Evolutionary conservation across 2,888 invertebrate genomes (phyloP).

Genomic region (Coenonympha arcania): DNA sequence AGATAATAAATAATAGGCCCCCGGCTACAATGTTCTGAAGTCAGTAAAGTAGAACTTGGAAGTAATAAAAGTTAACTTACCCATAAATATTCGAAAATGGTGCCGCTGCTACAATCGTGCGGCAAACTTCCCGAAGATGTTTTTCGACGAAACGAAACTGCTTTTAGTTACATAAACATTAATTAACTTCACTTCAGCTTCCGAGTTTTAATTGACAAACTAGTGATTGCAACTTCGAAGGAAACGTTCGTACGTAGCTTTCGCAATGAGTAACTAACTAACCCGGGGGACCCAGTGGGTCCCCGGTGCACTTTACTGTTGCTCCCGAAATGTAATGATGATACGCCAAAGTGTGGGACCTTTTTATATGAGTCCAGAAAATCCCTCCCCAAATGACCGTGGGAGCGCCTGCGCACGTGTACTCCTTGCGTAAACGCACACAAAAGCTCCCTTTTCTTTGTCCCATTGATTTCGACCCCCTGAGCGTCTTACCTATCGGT

Average conservation of each 20-base stretch:
- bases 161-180: slow-evolving; percentile 44
- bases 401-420: slow-evolving; percentile 66
- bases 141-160: slow-evolving; percentile 35
- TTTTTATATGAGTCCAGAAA: slow-evolving; percentile 57
- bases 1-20: slow-evolving; percentile 20
- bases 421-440: slow-evolving; percentile 64
- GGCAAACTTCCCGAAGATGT: slow-evolving; percentile 34
- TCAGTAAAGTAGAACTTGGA: slow-evolving; percentile 19
- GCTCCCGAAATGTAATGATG: slow-evolving; percentile 53
- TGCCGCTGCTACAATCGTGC: slow-evolving; percentile 27
- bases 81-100: slow-evolving; percentile 32
- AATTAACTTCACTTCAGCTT: slow-evolving; percentile 42
- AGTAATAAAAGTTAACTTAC: slow-evolving; percentile 37
- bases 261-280: not conserved
- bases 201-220: slow-evolving; percentile 48
- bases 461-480: slow-evolving; percentile 64
- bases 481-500: slow-evolving; percentile 65
- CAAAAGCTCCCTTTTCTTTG: slow-evolving; percentile 64
- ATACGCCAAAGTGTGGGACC: slow-evolving; percentile 30
- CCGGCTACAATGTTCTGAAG: slow-evolving; percentile 14
- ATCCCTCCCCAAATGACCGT: slow-evolving; percentile 55
- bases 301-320: slow-evolving; percentile 56
- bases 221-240: slow-evolving; percentile 32
- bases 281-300: slow-evolving; percentile 45
- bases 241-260: slow-evolving; percentile 15